Evolutionary conservation across 2,888 invertebrate species (phyloP), one percentile per base, ranked within the genome.

Genomic region (Amblyjoppa fuscipennis): DNA sequence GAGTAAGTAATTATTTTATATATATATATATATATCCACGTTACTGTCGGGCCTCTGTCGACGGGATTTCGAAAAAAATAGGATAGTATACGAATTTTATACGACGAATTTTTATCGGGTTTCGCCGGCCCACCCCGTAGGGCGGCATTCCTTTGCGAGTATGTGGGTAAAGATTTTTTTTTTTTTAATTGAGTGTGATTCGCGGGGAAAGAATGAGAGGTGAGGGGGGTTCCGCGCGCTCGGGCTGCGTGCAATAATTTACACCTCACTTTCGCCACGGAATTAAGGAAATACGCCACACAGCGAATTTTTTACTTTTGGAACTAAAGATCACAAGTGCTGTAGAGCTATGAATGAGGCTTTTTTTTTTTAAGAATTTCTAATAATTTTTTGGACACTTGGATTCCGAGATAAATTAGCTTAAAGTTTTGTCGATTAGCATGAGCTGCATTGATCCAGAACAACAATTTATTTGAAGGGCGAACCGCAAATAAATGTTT

Each of bases 41-140:
- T 76, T 56, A 51, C 59, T 9, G 51, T 51, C 9, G 38, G 25
- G 49, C 64, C 79, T 80, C 51, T 41, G 56, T 53, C 20, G 56
- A 83, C 71, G 84, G 31, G 56, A 76, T 75, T 59, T 81, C 81
- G 75, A 70, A 59, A 61, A 41, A 41, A 11, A 68, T 53, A 68
- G 25, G 69, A 64, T 59, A 75, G 64, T 25, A 56, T 85, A 76
- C 75, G 51, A 73, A 78, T 83, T 87, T 87, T 86, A 83, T 84
- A 84, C 75, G 76, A 87, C 53, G 49, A 81, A 83, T 70, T 83
- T 75, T 71, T 59, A 83, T 74, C 68, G 64, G 25, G 28, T 73
- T 81, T 41, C 68, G 68, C 51, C 53, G n/a, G 25, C 0, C 51
- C 41, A 41, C 38, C 28, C 49, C 66, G 75, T 66, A 16, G 56